A percentile compares a stretch with the other conserved stretches of the same genome.
phyloP scores from a whole-genome alignment of 2,888 invertebrate species.

The Cataglyphis albicans region DNA sequence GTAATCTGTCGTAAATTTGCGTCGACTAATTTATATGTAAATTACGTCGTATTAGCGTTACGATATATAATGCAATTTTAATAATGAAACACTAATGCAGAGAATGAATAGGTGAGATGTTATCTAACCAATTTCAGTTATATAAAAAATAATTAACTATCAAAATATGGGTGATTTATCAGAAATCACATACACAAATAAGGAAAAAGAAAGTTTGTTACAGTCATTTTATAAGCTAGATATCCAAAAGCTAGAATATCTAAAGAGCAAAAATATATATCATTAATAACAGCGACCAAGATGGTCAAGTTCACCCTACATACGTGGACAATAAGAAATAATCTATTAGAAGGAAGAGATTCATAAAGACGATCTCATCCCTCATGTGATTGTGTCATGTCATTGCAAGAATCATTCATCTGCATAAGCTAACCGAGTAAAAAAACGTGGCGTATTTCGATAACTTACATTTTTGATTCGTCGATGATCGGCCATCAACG shows the following conservation, averaged over 20 bases:
- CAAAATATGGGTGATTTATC: too few relatives aligned
- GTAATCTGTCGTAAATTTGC: conserved; percentile 41
- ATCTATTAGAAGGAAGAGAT: neutral
- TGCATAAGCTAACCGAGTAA: neutral
- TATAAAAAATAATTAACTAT: neutral
- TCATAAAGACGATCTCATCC: neutral
- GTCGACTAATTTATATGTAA: conserved; percentile 47
- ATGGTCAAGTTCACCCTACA: neutral
- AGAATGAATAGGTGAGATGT: neutral
- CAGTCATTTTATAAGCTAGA: neutral
- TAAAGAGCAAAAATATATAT: neutral
- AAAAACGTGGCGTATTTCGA: neutral
- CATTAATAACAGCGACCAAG: neutral
- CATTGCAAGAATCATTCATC: neutral
- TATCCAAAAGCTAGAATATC: neutral
- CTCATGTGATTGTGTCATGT: neutral
- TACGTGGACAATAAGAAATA: neutral
- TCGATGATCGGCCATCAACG: conserved; percentile 85
- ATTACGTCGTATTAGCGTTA: conserved; percentile 42
- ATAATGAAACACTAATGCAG: neutral
- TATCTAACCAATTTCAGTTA: neutral
- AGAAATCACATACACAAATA: neutral
- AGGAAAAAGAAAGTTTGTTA: neutral
- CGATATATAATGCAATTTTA: conserved; percentile 8
- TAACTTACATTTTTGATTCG: conserved; percentile 85